Conservation (phyloP, 2,113 vertebrate species). For the Anoura caudifer region DNA sequence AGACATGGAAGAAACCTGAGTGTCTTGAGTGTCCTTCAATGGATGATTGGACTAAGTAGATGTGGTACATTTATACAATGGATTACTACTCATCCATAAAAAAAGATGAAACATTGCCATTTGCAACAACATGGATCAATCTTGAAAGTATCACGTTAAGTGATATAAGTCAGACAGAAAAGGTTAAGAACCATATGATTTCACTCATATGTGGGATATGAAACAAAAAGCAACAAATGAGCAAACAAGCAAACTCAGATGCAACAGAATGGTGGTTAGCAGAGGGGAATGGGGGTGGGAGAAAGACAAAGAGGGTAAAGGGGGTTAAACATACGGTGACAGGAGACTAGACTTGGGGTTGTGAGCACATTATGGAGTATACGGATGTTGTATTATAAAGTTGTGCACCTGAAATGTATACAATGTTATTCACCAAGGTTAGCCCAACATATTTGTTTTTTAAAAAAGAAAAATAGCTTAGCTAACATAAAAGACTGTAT, state of each 20-base stretch:
- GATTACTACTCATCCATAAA: neutral
- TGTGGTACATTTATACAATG: neutral
- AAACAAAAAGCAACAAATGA: neutral
- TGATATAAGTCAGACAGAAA: neutral
- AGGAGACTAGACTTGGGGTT: neutral
- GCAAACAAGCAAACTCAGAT: neutral
- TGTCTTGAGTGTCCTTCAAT: neutral
- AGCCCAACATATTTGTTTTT: neutral
- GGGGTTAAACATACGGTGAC: neutral
- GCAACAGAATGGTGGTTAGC: neutral
- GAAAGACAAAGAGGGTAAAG: neutral
- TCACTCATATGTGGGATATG: neutral
- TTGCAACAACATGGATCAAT: neutral
- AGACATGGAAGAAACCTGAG: neutral
- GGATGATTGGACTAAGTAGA: neutral
- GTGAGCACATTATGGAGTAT: neutral
- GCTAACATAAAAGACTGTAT: neutral
- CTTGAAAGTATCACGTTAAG: neutral
- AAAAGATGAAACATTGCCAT: neutral
- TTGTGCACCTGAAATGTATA: neutral
- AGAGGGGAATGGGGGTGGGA: neutral
- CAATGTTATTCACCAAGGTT: neutral
- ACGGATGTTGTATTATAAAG: neutral
- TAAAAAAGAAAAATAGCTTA: neutral
- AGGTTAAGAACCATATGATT: neutral